Conservation (phyloP, 2,797 vertebrate species). For the Discoglossus pictus region DNA sequence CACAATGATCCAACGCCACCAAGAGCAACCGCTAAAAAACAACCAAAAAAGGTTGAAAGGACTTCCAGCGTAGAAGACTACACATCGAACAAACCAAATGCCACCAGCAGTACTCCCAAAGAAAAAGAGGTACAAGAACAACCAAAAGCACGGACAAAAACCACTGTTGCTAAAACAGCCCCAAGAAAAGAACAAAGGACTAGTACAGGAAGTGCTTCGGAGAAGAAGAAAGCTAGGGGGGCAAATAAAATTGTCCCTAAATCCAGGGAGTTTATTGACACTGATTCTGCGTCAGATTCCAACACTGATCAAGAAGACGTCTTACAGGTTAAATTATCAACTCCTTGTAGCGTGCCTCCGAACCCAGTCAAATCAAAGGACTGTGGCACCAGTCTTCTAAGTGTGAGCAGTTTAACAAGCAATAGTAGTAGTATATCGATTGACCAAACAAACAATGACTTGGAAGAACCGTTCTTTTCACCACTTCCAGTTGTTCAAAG, state of each 20-base stretch:
- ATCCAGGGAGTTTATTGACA: slow-evolving; percentile 94
- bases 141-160: slow-evolving; percentile 82
- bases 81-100: slow-evolving; percentile 82
- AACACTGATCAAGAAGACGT: slow-evolving; percentile 90
- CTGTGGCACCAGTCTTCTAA: slow-evolving; percentile 73
- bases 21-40: slow-evolving; percentile 90
- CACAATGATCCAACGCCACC: slow-evolving; percentile 78
- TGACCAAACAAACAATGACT: slow-evolving; percentile 75
- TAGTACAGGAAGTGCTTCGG: slow-evolving; percentile 69
- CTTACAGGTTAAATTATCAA: slow-evolving; percentile 74
- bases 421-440: slow-evolving; percentile 76
- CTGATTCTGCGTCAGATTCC: slow-evolving; percentile 90
- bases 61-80: slow-evolving; percentile 84
- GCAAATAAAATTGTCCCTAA: slow-evolving; percentile 89
- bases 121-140: slow-evolving; percentile 84
- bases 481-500: slow-evolving; percentile 73
- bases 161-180: slow-evolving; percentile 81
- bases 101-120: slow-evolving; percentile 80
- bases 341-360: slow-evolving; percentile 65
- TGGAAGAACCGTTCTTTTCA: slow-evolving; percentile 78
- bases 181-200: slow-evolving; percentile 91
- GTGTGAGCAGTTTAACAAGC: slow-evolving; percentile 66
- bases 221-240: slow-evolving; percentile 92
- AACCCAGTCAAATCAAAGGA: slow-evolving; percentile 72
- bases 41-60: slow-evolving; percentile 87